These are phyloP conservation scores for Lagorchestes hirsutus DNA, from an alignment of 2,797 vertebrate genomes.

Conservation along the genomic window DNA sequence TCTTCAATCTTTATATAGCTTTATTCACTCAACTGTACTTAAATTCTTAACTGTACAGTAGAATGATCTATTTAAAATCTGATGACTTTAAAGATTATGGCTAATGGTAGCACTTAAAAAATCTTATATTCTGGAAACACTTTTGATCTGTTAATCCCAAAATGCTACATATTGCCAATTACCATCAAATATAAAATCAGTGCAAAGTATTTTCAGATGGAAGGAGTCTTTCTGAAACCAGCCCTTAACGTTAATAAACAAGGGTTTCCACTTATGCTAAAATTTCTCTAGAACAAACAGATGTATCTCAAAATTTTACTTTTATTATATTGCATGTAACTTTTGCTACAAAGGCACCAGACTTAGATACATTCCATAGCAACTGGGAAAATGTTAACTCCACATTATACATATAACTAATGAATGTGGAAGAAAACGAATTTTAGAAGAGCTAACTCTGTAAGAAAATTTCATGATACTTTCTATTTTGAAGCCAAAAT, in stretches of 20 bases:
- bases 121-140: constrained; percentile 31
- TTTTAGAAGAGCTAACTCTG: constrained; percentile 15
- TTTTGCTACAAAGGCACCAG: not conserved
- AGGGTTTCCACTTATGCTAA: not conserved
- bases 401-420: constrained; percentile 43
- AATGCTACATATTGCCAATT: not conserved
- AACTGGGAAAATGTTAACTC: not conserved
- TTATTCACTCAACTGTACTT: constrained; percentile 3
- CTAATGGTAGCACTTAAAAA: constrained; percentile 5
- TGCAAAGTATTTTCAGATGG: not conserved
- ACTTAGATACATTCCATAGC: not conserved
- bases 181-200: constrained; percentile 10
- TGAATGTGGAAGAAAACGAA: constrained; percentile 41
- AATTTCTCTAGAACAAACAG: not conserved
- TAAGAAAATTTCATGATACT: not conserved
- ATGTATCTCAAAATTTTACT: not conserved
- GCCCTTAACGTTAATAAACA: not conserved
- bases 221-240: not conserved
- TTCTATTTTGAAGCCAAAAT: constrained; percentile 39
- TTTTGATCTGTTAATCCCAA: constrained; percentile 5
- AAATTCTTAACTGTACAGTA: not conserved
- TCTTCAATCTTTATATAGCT: not conserved
- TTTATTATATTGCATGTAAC: not conserved
- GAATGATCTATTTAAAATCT: constrained; percentile 22
- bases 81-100: constrained; percentile 12